phyloP scores from a whole-genome alignment of 2,888 invertebrate species.

The Eumerus sabulonum region DNA sequence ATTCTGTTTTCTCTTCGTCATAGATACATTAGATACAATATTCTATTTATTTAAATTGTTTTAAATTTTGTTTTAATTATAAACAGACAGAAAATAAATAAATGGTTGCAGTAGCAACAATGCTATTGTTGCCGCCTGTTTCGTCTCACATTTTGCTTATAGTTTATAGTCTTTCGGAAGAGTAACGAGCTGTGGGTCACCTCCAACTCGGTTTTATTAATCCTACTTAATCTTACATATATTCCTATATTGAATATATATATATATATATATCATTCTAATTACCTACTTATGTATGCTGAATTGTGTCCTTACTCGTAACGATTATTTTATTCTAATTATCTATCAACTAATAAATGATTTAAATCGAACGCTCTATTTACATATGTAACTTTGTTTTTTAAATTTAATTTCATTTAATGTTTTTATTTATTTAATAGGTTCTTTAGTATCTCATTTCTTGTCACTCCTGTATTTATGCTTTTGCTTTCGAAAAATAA shows the following conservation, averaged over 20 bases:
- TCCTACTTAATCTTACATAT: not conserved
- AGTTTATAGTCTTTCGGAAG: constrained; percentile 56
- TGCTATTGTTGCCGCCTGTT: constrained; percentile 24
- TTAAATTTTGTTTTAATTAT: constrained; percentile 48
- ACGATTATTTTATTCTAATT: constrained; percentile 47
- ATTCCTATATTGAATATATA: constrained; percentile 13
- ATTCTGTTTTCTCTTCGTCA: constrained; percentile 41
- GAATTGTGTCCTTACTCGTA: constrained; percentile 45
- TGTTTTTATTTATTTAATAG: constrained; percentile 9
- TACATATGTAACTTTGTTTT: constrained; percentile 50
- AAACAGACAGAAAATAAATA: constrained; percentile 43
- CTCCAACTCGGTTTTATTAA: constrained; percentile 18
- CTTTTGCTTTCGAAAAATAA: constrained; percentile 50
- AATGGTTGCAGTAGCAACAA: constrained; percentile 55
- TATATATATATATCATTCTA: constrained; percentile 38
- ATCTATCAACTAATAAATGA: constrained; percentile 52
- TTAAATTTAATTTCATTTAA: constrained; percentile 45
- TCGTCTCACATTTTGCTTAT: constrained; percentile 19
- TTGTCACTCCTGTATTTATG: no score
- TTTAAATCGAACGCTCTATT: constrained; percentile 61
- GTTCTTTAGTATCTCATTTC: constrained; percentile 38
- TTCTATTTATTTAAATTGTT: constrained; percentile 33
- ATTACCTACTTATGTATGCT: constrained; percentile 40
- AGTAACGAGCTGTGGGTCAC: constrained; percentile 8
- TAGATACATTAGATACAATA: constrained; percentile 56